phyloP scores from a whole-genome alignment of 1,140 invertebrate genomes.

The Chionoecetes opilio region DNA sequence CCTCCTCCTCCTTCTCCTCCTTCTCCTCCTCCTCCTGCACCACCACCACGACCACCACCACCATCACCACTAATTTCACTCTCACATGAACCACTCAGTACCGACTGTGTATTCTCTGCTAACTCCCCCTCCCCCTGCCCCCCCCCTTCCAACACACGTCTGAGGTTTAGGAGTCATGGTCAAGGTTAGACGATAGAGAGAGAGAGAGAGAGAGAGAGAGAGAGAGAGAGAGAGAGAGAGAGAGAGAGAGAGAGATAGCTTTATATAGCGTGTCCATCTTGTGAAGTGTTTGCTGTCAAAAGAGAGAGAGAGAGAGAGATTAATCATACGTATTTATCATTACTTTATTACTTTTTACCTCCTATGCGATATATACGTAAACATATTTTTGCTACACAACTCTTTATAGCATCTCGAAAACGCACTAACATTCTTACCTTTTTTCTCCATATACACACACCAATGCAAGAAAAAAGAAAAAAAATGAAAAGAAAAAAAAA shows the following conservation, averaged over 20 bases:
- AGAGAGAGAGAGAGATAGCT: no score
- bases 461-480: not conserved
- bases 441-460: no score
- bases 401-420: no score
- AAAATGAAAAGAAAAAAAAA: not conserved
- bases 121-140: not conserved
- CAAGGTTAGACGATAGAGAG: not conserved
- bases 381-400: no score
- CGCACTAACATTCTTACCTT: no score
- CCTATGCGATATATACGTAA: no score
- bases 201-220: not conserved
- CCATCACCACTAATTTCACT: not conserved
- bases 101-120: no score
- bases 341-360: no score
- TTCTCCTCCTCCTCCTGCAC: not conserved
- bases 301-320: constrained; percentile 1
- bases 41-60: not conserved
- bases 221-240: not conserved
- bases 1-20: no score
- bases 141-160: not conserved
- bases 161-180: not conserved
- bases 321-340: no score
- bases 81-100: constrained; percentile 3
- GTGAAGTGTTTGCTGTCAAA: not conserved
- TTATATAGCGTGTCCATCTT: not conserved